Percentiles rank a stretch among this genome's conserved stretches.
These are phyloP conservation scores for Larimichthys polyactis DNA, from an alignment of 2,113 vertebrate genomes.

Conservation along the genomic window DNA sequence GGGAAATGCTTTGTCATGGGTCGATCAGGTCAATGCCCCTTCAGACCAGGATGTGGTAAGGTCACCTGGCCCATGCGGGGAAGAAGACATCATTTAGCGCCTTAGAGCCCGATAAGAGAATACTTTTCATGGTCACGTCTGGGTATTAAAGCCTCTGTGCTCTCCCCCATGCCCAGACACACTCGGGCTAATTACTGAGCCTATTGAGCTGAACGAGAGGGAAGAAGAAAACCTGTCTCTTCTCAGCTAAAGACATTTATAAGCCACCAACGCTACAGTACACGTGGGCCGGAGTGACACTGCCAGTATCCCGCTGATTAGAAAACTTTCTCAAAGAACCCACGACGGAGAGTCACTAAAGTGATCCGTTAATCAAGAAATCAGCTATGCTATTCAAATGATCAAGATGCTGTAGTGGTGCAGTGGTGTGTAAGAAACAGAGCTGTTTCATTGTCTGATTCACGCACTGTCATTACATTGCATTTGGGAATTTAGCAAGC, in stretches of 20 bases:
- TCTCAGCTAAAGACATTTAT: conserved; percentile 51
- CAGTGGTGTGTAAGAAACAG: background rate
- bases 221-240: conserved; percentile 63
- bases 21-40: conserved; percentile 32
- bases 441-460: background rate
- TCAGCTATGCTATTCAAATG: conserved; percentile 27
- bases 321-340: conserved; percentile 48
- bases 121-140: conserved; percentile 69
- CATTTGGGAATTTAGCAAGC: background rate
- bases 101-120: conserved; percentile 49
- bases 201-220: conserved; percentile 62
- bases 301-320: conserved; percentile 42
- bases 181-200: conserved; percentile 65
- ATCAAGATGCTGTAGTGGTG: background rate
- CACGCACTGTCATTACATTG: background rate
- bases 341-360: conserved; percentile 18
- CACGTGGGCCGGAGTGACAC: conserved; percentile 28
- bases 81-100: conserved; percentile 50
- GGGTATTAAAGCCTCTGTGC: conserved; percentile 57
- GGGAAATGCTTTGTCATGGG: conserved; percentile 27
- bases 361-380: conserved; percentile 35
- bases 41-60: conserved; percentile 15
- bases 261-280: conserved; percentile 29
- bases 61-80: conserved; percentile 13
- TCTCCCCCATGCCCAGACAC: conserved; percentile 57